Base-by-base conservation (phyloP, 2,797 vertebrate genomes). In the Xenopus petersii region DNA sequence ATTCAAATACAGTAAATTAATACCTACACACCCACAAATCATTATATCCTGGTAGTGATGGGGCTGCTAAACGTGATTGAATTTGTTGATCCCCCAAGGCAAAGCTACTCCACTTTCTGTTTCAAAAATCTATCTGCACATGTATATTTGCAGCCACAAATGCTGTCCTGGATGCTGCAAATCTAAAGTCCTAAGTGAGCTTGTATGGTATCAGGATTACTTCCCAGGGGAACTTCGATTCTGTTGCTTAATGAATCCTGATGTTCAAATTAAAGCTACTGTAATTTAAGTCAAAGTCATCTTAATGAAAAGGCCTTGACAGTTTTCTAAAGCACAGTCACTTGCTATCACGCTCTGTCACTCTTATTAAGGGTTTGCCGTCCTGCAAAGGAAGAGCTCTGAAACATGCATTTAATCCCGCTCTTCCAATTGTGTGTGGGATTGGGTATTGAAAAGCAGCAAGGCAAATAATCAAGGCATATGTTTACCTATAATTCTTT, bases 401-500 rank as follows among this genome's bases (percentile, higher is more conserved):
- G 87, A 88, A 91, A 90, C 88, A 82, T 83, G 89, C 82, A 84
- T 88, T 90, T 91, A 93, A 91, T 91, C 90, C 91, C 91, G 85
- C 87, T 86, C 88, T 89, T 86, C 88, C 87, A 91, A 87, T 92
- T 92, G 91, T 86, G 87, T 89, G 86, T 86, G 84, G 87, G 88
- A 87, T 84, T 89, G 87, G 87, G 89, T 90, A 92, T 92, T 92
- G 89, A 92, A 91, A 93, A 87, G 92, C 92, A 93, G 91, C 90
- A 94, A 92, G 91, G 91, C 91, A 92, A 92, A 92, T 93, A 93
- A 93, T 93, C 91, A 93, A 93, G 91, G 91, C 92, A 93, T 92
- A 92, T 94, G 92, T 94, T 93, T 94, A 93, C 91, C 91, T 92
- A 91, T 92, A 91, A 93, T 92, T 93, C 92, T 91, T 91, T 91